Percentiles rank a stretch among this genome's conserved stretches.
Conservation (phyloP, 2,113 vertebrate species). For the Mesitornis unicolor region DNA sequence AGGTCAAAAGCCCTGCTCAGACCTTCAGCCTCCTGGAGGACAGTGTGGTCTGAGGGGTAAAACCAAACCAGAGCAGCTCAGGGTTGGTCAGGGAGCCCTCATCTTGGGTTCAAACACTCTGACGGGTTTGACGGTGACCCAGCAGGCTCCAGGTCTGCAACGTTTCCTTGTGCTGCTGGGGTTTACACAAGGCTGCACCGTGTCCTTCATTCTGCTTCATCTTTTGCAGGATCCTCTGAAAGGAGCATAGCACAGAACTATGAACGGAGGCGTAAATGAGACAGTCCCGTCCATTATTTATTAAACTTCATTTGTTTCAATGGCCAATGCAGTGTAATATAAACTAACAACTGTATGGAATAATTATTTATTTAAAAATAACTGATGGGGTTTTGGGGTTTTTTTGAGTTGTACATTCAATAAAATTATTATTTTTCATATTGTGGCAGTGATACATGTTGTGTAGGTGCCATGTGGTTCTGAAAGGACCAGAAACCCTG, state of each 20-base stretch:
- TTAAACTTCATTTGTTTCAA: slow-evolving; percentile 55
- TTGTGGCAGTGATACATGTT: slow-evolving; percentile 66
- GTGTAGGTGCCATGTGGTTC: slow-evolving; percentile 48
- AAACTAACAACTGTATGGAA: slow-evolving; percentile 63
- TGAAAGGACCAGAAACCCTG: slow-evolving; percentile 22
- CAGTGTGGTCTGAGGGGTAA: background rate
- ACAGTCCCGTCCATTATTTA: background rate
- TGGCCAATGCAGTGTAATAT: slow-evolving; percentile 69
- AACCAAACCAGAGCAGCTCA: background rate
- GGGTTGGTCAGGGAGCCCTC: background rate
- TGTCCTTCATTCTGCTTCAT: background rate
- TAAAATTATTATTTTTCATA: slow-evolving; percentile 79
- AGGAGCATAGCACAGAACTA: slow-evolving; percentile 84
- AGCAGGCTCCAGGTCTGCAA: background rate
- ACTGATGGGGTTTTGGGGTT: background rate
- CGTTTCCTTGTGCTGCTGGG: background rate
- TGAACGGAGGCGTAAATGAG: slow-evolving; percentile 82
- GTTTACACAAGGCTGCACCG: background rate
- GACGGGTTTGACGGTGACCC: accelerated
- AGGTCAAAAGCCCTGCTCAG: background rate
- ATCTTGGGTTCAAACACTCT: accelerated
- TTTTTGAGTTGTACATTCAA: slow-evolving; percentile 74
- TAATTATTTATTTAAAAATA: slow-evolving; percentile 77
- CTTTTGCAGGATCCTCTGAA: slow-evolving; percentile 82
- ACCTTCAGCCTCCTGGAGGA: background rate